Evolutionary conservation across 2,113 vertebrate species (phyloP).

Genomic region (Pavo muticus): DNA sequence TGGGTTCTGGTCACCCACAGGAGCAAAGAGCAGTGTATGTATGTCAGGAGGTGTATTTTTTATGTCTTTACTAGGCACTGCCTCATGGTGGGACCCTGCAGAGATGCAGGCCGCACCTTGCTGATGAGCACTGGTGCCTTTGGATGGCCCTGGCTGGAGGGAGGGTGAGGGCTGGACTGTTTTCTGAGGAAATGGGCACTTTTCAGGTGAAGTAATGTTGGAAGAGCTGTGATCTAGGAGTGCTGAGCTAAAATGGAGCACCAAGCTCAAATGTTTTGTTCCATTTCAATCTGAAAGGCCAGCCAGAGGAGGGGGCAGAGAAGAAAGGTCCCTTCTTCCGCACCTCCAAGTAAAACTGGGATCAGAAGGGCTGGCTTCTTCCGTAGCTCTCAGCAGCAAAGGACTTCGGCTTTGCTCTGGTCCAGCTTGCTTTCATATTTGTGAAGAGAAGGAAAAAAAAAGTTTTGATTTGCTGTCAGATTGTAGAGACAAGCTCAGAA

Average conservation of each 20-base stretch:
- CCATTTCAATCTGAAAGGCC: background rate
- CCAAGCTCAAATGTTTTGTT: background rate
- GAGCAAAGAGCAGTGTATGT: background rate
- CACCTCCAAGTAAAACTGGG: background rate
- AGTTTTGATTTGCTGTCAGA: background rate
- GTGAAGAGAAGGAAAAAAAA: background rate
- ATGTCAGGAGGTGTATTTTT: background rate
- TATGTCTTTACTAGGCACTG: background rate
- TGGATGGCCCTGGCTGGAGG: background rate
- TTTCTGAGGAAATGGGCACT: background rate
- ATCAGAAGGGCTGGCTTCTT: background rate
- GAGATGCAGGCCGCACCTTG: background rate
- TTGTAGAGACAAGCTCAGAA: background rate
- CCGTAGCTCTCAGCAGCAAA: background rate
- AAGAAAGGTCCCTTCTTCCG: background rate
- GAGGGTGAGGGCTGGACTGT: background rate
- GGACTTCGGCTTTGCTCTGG: background rate
- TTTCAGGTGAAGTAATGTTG: background rate
- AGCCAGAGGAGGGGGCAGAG: background rate
- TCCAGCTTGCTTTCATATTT: background rate
- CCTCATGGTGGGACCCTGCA: background rate
- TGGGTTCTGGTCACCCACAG: background rate
- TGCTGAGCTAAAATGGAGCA: background rate
- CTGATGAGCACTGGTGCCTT: fast-evolving
- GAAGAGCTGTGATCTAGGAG: background rate